Base-by-base conservation (phyloP, 35 echinoderm and acorn worm genomes). In the Amphiura filiformis region DNA sequence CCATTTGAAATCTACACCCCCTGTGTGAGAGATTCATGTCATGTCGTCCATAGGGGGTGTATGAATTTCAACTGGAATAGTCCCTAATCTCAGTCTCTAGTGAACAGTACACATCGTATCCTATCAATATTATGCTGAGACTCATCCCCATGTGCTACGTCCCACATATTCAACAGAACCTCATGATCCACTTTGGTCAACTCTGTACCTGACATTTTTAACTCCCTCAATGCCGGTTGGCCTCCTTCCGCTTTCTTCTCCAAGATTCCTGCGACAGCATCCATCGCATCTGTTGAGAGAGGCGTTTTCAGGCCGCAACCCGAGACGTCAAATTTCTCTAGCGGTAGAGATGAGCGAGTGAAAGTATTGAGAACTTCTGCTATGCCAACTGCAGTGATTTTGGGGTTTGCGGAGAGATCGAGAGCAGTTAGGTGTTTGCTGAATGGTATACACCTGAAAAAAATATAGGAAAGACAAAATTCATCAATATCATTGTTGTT, bases 101-200 rank as follows among this genome's bases (percentile, higher is more conserved):
- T 37, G 35, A 36, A 84, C 38, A 91, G 75, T 18, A 78, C 75
- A 81, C 89, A 91, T 37, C 82, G 64, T 15, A 14, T 78, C 2
- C 81, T 37, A 32, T 91, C 89, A 2, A 91, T 77, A 65, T 91
- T 41, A 82, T 92, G 84, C 31, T 75, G 56, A 4, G 89, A 80
- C 2, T 56, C 34, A 20, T 78, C 75, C n/a, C 85, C 89, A 49
- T 95, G 89, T 34, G 89, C 89, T 4, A 84, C 85, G 34, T 95
- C 82, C 93, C 93, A 95, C 39, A 95, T 39, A 28, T 87, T 91
- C 38, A 91, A 87, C 84, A 95, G 39, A 17, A 91, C 31, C 81
- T 95, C 84, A 35, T 82, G 39, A 37, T 95, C 93, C 37, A 84
- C 39, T 49, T 95, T 95, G 39, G 65, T 91, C 65, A 95, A 81